Evolutionary conservation across 2,797 vertebrate species (phyloP).

Genomic region (Macroramphosus scolopax): DNA sequence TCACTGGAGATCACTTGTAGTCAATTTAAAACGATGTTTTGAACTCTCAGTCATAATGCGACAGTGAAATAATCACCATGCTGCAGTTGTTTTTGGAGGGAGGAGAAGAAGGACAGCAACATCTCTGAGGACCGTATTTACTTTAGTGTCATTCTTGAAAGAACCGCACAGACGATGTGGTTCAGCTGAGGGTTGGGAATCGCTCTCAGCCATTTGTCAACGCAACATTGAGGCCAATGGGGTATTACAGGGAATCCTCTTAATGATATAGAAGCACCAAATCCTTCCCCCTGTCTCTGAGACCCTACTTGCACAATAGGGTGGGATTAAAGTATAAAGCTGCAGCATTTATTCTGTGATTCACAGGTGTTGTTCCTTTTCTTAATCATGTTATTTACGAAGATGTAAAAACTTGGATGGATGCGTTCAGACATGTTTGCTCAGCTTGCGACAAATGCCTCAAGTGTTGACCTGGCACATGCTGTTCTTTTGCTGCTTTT

Average conservation of each 20-base stretch:
- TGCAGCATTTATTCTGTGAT: conserved; percentile 39
- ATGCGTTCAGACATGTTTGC: not conserved
- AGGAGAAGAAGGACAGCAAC: not conserved
- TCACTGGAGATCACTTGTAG: too few relatives aligned
- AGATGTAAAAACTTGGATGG: conserved; percentile 20
- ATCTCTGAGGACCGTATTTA: conserved; percentile 30
- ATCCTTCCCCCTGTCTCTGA: conserved; percentile 64
- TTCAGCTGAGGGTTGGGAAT: conserved; percentile 50
- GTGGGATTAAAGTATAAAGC: conserved; percentile 60
- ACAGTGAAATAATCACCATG: too few relatives aligned
- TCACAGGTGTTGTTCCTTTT: conserved; percentile 44
- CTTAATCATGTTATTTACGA: conserved; percentile 25
- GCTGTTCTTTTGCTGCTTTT: conserved; percentile 26
- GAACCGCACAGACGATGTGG: conserved; percentile 22
- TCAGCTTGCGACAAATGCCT: conserved; percentile 8
- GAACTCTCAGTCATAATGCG: too few relatives aligned
- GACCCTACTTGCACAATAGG: conserved; percentile 52
- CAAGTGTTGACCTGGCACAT: conserved; percentile 40
- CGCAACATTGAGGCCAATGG: conserved; percentile 69
- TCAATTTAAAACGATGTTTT: too few relatives aligned
- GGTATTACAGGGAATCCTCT: conserved; percentile 74
- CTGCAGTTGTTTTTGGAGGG: not conserved
- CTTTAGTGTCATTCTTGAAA: conserved; percentile 39
- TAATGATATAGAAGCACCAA: conserved; percentile 75
- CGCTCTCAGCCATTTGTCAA: conserved; percentile 55